These are phyloP conservation scores for Trachemys scripta DNA, from an alignment of 2,113 vertebrate species.

Conservation along the genomic window DNA sequence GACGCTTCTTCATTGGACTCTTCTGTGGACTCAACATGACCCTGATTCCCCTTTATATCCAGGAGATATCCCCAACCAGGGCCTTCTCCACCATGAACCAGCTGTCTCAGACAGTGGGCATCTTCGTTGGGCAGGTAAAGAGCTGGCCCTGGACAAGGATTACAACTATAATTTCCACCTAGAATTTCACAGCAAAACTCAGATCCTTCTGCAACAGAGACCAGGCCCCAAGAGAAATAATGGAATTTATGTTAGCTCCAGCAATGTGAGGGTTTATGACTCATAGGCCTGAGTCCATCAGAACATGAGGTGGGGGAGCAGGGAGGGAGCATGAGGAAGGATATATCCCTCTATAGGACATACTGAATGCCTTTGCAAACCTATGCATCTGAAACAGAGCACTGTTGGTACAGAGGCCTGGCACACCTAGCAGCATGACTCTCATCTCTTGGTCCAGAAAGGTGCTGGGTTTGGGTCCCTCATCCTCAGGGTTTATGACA, in stretches of 20 bases:
- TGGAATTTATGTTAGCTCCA: neutral
- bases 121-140: conserved; percentile 81
- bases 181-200: neutral
- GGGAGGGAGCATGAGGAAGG: no score
- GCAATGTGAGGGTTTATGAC: neutral
- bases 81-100: conserved; percentile 85
- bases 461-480: neutral
- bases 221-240: neutral
- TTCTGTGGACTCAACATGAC: conserved; percentile 86
- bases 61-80: conserved; percentile 82
- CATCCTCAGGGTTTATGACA: neutral
- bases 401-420: neutral
- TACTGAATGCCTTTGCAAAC: fast-evolving
- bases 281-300: fast-evolving
- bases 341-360: no score
- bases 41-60: conserved; percentile 85
- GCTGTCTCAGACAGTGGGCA: conserved; percentile 81
- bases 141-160: neutral
- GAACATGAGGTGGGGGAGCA: neutral
- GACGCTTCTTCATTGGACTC: conserved; percentile 81
- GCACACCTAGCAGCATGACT: fast-evolving
- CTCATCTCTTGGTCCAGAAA: neutral
- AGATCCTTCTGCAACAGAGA: neutral
- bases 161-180: no score
- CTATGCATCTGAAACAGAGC: neutral